Evolutionary conservation across 1,140 invertebrate genomes (phyloP).

Genomic region (Plodia interpunctella): DNA sequence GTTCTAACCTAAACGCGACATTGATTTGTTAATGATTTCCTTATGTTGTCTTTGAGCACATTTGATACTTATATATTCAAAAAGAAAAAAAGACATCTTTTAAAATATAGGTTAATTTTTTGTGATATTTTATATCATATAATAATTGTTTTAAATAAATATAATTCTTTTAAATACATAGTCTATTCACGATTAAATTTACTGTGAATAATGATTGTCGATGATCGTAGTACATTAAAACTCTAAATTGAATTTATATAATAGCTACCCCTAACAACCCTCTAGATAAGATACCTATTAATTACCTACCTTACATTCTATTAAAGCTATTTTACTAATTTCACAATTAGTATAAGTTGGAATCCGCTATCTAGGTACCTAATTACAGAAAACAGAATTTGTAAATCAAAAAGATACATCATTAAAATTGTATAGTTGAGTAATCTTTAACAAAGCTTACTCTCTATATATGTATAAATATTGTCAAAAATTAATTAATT

Average conservation of each 20-base stretch:
- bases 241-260: not conserved
- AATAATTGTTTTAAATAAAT: slow-evolving; percentile 26
- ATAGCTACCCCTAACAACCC: not conserved
- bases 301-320: slow-evolving; percentile 47
- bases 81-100: not conserved
- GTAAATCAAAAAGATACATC: not conserved
- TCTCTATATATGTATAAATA: slow-evolving; percentile 25
- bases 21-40: not conserved
- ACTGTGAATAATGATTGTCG: not conserved
- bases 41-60: not conserved
- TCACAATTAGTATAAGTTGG: slow-evolving; percentile 23
- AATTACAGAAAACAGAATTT: slow-evolving; percentile 14
- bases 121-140: slow-evolving; percentile 23
- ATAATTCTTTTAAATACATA: slow-evolving; percentile 24
- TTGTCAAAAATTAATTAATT: slow-evolving; percentile 30
- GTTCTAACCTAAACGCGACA: slow-evolving; percentile 16
- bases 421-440: slow-evolving; percentile 17
- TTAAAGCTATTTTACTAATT: slow-evolving; percentile 72
- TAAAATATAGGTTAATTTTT: too few species aligned
- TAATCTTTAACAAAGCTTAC: slow-evolving; percentile 25
- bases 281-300: slow-evolving; percentile 3
- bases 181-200: not conserved
- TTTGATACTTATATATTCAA: not conserved
- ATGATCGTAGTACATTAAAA: not conserved
- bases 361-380: slow-evolving; percentile 18